Percentiles rank a stretch among this genome's conserved stretches.
These are phyloP conservation scores for Epizoanthus fatuus DNA, from an alignment of 92 coral and sea anemone species.

Conservation along the genomic window DNA sequence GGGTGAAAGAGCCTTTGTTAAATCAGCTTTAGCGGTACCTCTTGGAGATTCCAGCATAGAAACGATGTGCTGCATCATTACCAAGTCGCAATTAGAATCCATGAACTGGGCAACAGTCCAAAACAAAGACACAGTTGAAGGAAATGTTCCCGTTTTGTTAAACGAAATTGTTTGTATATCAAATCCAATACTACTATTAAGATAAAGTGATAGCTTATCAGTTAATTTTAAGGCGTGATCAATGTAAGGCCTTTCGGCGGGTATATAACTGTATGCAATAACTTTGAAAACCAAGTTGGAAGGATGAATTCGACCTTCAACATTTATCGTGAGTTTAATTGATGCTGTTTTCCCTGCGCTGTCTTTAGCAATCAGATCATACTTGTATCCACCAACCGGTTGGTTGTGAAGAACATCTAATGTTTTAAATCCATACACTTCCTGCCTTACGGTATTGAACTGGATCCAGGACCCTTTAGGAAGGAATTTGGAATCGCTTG, in stretches of 20 bases:
- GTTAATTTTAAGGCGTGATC: constrained; percentile 31
- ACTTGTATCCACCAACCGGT: constrained; percentile 25
- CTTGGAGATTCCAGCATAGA: neutral
- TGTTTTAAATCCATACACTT: constrained; percentile 47
- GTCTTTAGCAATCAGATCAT: constrained; percentile 33
- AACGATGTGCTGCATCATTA: constrained; percentile 4
- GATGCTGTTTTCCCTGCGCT: constrained; percentile 46
- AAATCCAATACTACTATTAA: neutral
- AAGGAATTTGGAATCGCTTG: constrained; percentile 10
- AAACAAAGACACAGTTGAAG: neutral
- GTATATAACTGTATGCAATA: constrained; percentile 51
- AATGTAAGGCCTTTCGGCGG: constrained; percentile 35
- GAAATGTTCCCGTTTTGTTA: constrained; percentile 28
- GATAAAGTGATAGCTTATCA: neutral
- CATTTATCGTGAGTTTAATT: constrained; percentile 17
- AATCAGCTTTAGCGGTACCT: constrained; percentile 11
- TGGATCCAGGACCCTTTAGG: constrained; percentile 56
- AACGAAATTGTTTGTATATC: constrained; percentile 10
- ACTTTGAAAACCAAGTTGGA: constrained; percentile 24
- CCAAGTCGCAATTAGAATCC: constrained; percentile 8
- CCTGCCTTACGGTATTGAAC: constrained; percentile 32
- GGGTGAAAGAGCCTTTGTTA: constrained; percentile 31
- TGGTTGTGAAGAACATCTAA: constrained; percentile 28
- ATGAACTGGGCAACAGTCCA: constrained; percentile 19
- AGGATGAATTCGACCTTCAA: constrained; percentile 15